phyloP scores from a whole-genome alignment of 1,140 invertebrate species.

The Thaumetopoea pityocampa region DNA sequence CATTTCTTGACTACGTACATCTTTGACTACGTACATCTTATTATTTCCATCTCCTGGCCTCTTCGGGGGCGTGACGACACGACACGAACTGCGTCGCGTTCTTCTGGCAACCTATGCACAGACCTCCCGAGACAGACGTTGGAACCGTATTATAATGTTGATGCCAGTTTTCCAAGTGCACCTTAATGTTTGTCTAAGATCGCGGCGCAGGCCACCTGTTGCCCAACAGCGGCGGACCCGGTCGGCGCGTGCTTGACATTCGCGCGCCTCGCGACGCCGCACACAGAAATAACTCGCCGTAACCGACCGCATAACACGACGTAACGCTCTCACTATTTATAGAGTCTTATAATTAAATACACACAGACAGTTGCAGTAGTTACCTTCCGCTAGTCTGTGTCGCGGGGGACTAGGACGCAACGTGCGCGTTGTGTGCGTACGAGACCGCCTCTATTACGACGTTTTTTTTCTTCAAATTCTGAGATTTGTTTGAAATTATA shows the following conservation, averaged over 20 bases:
- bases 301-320: constrained; percentile 64
- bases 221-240: constrained; percentile 44
- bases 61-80: too few species aligned
- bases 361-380: constrained; percentile 54
- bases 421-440: constrained; percentile 7
- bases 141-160: too few species aligned
- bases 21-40: too few species aligned
- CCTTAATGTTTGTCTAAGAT: constrained; percentile 31
- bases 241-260: constrained; percentile 67
- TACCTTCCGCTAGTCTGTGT: constrained; percentile 40
- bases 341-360: constrained; percentile 65
- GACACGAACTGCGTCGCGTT: too few species aligned
- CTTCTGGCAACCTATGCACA: too few species aligned
- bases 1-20: too few species aligned
- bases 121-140: too few species aligned
- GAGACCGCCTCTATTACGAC: constrained; percentile 6
- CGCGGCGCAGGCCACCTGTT: constrained; percentile 53
- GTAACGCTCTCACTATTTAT: constrained; percentile 66
- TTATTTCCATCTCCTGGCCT: too few species aligned
- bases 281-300: constrained; percentile 66
- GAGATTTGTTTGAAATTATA: too few species aligned
- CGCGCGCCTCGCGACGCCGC: constrained; percentile 54
- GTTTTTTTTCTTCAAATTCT: constrained; percentile 4
- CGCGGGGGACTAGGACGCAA: constrained; percentile 20
- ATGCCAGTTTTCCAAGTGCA: constrained; percentile 13